Percentiles rank a stretch among this genome's conserved stretches.
Evolutionary conservation across 1,140 invertebrate species (phyloP).

Genomic region (Vanessa tameamea): DNA sequence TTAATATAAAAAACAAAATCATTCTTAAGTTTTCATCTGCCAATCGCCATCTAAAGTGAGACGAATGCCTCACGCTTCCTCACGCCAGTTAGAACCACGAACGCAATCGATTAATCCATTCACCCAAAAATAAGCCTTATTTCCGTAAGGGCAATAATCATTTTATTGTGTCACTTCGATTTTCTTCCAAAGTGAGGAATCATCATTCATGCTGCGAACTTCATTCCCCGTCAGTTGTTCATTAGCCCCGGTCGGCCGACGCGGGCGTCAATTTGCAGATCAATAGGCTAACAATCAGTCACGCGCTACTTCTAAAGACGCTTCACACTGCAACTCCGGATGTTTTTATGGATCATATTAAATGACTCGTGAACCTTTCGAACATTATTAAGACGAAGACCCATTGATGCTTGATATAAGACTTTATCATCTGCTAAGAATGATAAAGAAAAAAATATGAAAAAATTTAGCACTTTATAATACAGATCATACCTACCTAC

Average conservation of each 20-base stretch:
- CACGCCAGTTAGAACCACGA: too few relatives aligned
- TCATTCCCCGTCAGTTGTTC: slow-evolving; percentile 23
- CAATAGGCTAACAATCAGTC: slow-evolving; percentile 49
- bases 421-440: too few relatives aligned
- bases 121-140: not conserved
- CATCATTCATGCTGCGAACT: slow-evolving; percentile 43
- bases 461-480: not conserved
- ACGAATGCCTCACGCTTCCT: too few relatives aligned
- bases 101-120: not conserved
- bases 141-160: not conserved
- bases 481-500: too few relatives aligned
- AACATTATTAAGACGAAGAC: not conserved
- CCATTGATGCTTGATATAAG: not conserved
- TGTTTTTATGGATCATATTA: slow-evolving; percentile 3
- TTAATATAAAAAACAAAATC: too few relatives aligned
- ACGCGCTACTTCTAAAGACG: slow-evolving; percentile 38
- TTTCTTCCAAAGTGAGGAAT: slow-evolving; percentile 18
- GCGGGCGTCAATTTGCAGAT: slow-evolving; percentile 46
- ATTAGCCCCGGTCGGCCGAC: slow-evolving; percentile 32
- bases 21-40: too few relatives aligned
- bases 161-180: not conserved
- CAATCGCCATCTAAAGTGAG: too few relatives aligned
- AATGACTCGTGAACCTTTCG: not conserved
- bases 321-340: slow-evolving; percentile 16
- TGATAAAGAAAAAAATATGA: not conserved